Conservation (phyloP, 2,888 invertebrate species). For the Clanis bilineata region DNA sequence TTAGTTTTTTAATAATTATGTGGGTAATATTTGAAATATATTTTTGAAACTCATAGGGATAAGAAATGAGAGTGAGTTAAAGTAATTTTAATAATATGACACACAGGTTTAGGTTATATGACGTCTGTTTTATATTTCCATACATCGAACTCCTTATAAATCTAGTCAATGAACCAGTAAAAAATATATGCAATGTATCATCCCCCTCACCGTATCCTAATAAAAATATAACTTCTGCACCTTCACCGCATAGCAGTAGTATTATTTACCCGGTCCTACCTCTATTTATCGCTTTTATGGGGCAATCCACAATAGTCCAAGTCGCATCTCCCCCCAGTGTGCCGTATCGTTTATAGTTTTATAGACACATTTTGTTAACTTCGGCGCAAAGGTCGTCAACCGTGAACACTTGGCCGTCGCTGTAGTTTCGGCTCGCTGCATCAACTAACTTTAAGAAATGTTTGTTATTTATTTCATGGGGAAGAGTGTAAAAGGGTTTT, state of each 20-base stretch:
- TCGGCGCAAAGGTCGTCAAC: not conserved
- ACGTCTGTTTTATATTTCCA: no score
- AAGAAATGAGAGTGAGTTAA: no score
- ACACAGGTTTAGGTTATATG: no score
- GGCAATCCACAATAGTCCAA: conserved; percentile 4
- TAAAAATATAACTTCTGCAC: not conserved
- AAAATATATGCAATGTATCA: not conserved
- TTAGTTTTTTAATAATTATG: no score
- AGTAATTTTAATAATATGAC: no score
- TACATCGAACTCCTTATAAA: no score
- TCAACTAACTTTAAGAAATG: not conserved
- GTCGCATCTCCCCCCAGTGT: conserved; percentile 10
- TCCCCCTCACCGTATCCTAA: not conserved
- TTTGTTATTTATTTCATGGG: not conserved
- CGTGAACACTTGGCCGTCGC: not conserved
- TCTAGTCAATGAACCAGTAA: not conserved
- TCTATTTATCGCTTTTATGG: conserved; percentile 7
- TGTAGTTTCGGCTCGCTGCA: not conserved
- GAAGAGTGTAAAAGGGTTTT: not conserved
- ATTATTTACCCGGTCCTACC: not conserved
- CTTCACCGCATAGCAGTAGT: not conserved
- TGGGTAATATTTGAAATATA: no score
- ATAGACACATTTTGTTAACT: not conserved
- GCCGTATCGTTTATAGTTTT: conserved; percentile 4
- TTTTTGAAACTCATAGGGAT: no score